Evolutionary conservation across 1,140 invertebrate species (phyloP).

Genomic region (Drosophila paulistorum): DNA sequence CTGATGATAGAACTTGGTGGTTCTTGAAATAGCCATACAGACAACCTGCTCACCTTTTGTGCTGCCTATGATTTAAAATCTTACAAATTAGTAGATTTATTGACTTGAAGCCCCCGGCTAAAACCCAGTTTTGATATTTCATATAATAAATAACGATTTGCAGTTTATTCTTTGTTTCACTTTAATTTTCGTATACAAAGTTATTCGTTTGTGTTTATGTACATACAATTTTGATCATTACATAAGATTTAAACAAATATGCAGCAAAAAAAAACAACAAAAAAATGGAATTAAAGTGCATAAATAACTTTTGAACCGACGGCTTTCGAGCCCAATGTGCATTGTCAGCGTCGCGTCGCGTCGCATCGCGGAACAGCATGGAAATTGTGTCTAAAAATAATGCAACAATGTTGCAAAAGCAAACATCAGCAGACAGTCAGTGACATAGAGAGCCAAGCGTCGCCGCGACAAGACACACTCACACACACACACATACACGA

Average conservation of each 20-base stretch:
- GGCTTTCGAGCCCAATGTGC: slow-evolving; percentile 49
- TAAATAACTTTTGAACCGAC: neutral
- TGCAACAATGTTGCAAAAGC: slow-evolving; percentile 77
- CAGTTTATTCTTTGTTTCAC: too few relatives aligned
- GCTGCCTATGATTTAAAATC: too few relatives aligned
- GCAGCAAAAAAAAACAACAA: neutral
- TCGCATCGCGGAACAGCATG: slow-evolving; percentile 56
- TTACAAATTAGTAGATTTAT: too few relatives aligned
- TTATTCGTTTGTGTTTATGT: too few relatives aligned
- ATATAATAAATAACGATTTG: too few relatives aligned
- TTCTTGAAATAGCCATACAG: too few relatives aligned
- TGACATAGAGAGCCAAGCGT: slow-evolving; percentile 41
- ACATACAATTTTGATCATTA: neutral
- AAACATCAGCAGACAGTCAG: slow-evolving; percentile 71
- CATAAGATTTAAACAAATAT: slow-evolving; percentile 16
- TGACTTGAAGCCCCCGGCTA: too few relatives aligned
- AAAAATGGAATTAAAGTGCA: slow-evolving; percentile 22
- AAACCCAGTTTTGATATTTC: too few relatives aligned
- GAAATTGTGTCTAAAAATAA: slow-evolving; percentile 75
- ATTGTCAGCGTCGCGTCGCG: slow-evolving; percentile 40
- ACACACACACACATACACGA: neutral
- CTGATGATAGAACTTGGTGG: too few relatives aligned
- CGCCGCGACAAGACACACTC: slow-evolving; percentile 13
- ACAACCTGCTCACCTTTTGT: too few relatives aligned
- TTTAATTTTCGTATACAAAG: too few relatives aligned